These are phyloP conservation scores for Rhegmatorhina hoffmannsi DNA, from an alignment of 2,113 vertebrate species.

Conservation along the genomic window DNA sequence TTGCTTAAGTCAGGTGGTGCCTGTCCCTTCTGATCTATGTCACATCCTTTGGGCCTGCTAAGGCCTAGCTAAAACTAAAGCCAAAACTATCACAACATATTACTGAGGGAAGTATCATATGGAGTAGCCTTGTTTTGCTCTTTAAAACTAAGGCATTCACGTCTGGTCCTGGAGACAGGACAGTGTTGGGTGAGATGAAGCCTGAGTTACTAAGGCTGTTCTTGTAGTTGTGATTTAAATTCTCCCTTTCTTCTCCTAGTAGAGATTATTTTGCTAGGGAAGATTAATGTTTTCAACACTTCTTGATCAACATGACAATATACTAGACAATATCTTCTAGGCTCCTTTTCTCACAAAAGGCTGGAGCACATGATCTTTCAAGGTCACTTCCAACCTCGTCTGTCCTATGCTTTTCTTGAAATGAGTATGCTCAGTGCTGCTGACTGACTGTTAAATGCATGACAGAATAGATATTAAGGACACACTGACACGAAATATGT, in stretches of 20 bases:
- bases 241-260: background rate
- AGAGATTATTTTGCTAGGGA: background rate
- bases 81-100: too few relatives aligned
- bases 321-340: background rate
- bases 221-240: background rate
- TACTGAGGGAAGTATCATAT: background rate
- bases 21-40: too few relatives aligned
- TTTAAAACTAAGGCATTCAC: background rate
- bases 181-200: background rate
- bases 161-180: background rate
- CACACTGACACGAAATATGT: background rate
- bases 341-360: background rate
- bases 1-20: too few relatives aligned
- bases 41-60: too few relatives aligned
- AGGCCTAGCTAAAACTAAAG: too few relatives aligned
- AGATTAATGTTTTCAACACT: background rate
- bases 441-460: background rate
- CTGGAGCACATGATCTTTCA: background rate
- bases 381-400: background rate
- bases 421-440: background rate
- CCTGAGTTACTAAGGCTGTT: background rate
- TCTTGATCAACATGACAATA: background rate
- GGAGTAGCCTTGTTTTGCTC: background rate
- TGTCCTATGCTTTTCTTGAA: background rate
- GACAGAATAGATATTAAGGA: background rate